A percentile compares a stretch with the other conserved stretches of the same genome.
phyloP scores from a whole-genome alignment of 1,140 invertebrate genomes.

The Phymastichus coffea region DNA sequence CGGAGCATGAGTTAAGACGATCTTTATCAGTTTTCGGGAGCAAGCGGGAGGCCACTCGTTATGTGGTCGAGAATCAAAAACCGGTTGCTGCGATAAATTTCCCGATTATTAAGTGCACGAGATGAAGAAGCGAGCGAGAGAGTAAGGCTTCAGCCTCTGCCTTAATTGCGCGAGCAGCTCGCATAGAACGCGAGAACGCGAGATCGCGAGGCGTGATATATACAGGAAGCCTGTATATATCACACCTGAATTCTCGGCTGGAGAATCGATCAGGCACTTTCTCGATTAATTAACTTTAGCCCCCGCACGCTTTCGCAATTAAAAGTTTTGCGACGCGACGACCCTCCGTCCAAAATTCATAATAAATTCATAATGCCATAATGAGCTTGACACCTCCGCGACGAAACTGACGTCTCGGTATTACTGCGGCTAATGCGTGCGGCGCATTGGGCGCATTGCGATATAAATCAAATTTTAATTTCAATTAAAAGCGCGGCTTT shows the following conservation, averaged over 20 bases:
- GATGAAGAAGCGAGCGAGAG: neutral
- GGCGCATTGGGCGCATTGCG: too few species aligned
- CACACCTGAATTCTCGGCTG: slow-evolving; percentile 1
- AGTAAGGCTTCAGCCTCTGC: neutral
- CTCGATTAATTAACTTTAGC: slow-evolving; percentile 15
- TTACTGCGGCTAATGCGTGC: too few species aligned
- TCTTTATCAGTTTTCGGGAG: slow-evolving; percentile 28
- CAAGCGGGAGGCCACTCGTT: slow-evolving; percentile 26
- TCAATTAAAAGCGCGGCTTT: too few species aligned
- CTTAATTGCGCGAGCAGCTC: too few species aligned
- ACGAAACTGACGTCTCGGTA: too few species aligned
- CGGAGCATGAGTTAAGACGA: slow-evolving; percentile 25
- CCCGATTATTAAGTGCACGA: slow-evolving; percentile 18
- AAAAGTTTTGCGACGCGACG: slow-evolving; percentile 12
- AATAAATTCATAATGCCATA: slow-evolving; percentile 12
- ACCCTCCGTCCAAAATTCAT: neutral
- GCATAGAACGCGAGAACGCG: too few species aligned
- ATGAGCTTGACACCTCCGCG: too few species aligned
- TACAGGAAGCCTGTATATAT: too few species aligned
- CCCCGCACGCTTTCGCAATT: slow-evolving; percentile 11
- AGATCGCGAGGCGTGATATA: too few species aligned
- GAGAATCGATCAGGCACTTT: neutral
- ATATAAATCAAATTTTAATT: too few species aligned
- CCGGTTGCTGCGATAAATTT: slow-evolving; percentile 21
- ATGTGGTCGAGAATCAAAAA: slow-evolving; percentile 28